Evolutionary conservation across 2,888 invertebrate genomes (phyloP).

Genomic region (Drosophila mayaguana): DNA sequence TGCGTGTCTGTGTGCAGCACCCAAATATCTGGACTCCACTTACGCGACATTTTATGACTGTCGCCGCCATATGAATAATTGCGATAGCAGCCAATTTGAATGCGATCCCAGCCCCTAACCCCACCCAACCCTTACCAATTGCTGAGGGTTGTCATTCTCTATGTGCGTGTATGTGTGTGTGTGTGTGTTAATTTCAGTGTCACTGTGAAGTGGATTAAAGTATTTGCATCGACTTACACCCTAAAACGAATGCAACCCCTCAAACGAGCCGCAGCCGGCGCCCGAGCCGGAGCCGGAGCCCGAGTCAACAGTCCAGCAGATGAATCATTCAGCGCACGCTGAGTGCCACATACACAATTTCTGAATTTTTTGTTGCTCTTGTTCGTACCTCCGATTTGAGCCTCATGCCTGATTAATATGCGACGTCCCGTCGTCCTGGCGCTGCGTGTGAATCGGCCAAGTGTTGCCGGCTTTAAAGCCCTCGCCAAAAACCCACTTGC

Average conservation of each 20-base stretch:
- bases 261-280: conserved; percentile 20
- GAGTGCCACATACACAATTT: conserved; percentile 47
- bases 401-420: conserved; percentile 67
- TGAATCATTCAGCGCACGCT: conserved; percentile 48
- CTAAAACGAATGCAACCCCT: conserved; percentile 74
- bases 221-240: conserved; percentile 78
- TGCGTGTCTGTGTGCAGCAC: not conserved
- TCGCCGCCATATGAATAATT: conserved; percentile 82
- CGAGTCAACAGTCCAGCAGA: conserved; percentile 46
- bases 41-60: conserved; percentile 78
- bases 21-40: conserved; percentile 52
- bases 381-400: conserved; percentile 27
- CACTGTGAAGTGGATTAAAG: conserved; percentile 82
- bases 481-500: conserved; percentile 28
- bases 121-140: conserved; percentile 14
- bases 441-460: conserved; percentile 74
- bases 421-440: conserved; percentile 63
- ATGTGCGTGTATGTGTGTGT: conserved; percentile 5
- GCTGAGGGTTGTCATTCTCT: conserved; percentile 56
- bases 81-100: conserved; percentile 82
- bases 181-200: conserved; percentile 71
- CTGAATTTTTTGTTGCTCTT: not conserved
- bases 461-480: conserved; percentile 56
- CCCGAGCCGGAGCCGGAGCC: conserved; percentile 19
- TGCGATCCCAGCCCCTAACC: conserved; percentile 34